These are phyloP conservation scores for Scomber japonicus DNA, from an alignment of 2,113 vertebrate species.

Conservation along the genomic window DNA sequence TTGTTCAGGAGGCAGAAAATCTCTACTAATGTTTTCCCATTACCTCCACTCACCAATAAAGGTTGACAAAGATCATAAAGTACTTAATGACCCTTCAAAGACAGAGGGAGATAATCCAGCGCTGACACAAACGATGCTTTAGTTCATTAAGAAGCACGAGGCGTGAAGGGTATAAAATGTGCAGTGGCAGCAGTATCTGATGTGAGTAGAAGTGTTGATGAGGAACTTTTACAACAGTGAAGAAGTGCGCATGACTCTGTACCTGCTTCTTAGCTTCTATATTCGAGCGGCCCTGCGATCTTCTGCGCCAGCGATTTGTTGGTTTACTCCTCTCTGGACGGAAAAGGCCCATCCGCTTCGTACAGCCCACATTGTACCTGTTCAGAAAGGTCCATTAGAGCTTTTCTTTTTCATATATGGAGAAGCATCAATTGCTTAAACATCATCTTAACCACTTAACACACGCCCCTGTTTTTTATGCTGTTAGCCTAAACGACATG, in stretches of 20 bases:
- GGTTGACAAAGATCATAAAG: slow-evolving; percentile 28
- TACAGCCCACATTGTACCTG: slow-evolving; percentile 98
- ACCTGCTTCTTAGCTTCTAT: slow-evolving; percentile 94
- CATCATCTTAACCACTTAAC: too few relatives aligned
- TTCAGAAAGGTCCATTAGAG: neutral
- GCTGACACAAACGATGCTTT: slow-evolving; percentile 9
- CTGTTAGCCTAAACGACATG: too few relatives aligned
- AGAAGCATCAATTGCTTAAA: neutral
- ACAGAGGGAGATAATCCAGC: slow-evolving; percentile 26
- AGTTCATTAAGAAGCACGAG: slow-evolving; percentile 56
- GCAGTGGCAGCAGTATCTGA: slow-evolving; percentile 44
- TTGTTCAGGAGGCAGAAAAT: slow-evolving; percentile 40
- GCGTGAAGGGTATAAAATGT: slow-evolving; percentile 35
- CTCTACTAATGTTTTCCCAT: slow-evolving; percentile 5
- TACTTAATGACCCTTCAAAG: slow-evolving; percentile 54
- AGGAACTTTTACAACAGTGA: slow-evolving; percentile 12
- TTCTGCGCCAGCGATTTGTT: slow-evolving; percentile 84
- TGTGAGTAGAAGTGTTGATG: slow-evolving; percentile 10
- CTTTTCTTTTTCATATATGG: too few relatives aligned
- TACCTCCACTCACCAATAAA: slow-evolving; percentile 34
- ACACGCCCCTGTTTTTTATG: too few relatives aligned
- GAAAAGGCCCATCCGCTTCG: slow-evolving; percentile 94
- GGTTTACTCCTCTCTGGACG: slow-evolving; percentile 92
- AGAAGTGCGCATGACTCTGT: neutral
- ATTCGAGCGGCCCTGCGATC: slow-evolving; percentile 85